Conservation (phyloP, 2,888 invertebrate genomes). For the Torymus tubicola region DNA sequence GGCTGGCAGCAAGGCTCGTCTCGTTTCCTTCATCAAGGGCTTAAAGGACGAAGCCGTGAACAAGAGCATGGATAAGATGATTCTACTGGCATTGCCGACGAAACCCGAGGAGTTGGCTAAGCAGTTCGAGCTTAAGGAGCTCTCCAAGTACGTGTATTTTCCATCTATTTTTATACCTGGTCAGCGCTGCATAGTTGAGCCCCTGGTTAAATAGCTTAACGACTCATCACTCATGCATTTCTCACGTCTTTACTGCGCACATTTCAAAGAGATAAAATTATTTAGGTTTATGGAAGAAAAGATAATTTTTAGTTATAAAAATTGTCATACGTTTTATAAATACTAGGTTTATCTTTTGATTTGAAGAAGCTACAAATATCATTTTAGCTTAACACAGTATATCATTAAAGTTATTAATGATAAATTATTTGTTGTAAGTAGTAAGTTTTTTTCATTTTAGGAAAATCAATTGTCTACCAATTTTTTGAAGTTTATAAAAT, state of each 20-base stretch:
- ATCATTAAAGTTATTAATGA: too few relatives aligned
- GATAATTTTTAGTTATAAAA: too few relatives aligned
- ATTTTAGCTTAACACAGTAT: too few relatives aligned
- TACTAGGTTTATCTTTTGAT: too few relatives aligned
- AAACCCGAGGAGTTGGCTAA: conserved; percentile 83
- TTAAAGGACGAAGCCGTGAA: conserved; percentile 72
- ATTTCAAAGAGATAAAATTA: conserved; percentile 10
- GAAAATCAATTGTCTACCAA: too few relatives aligned
- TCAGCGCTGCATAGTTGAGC: background rate
- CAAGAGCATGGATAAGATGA: conserved; percentile 77
- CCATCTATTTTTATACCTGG: conserved; percentile 7
- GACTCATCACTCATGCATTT: conserved; percentile 11
- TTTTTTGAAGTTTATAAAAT: too few relatives aligned
- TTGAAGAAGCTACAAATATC: too few relatives aligned
- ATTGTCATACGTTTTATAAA: too few relatives aligned
- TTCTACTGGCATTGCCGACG: conserved; percentile 81
- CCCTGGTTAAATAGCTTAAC: background rate
- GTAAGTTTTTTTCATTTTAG: too few relatives aligned
- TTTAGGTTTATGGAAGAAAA: background rate
- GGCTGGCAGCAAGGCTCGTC: conserved; percentile 78
- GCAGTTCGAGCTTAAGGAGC: conserved; percentile 83
- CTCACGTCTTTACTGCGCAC: conserved; percentile 8
- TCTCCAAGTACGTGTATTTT: conserved; percentile 78
- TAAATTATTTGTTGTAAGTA: too few relatives aligned
- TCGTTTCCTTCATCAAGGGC: conserved; percentile 77